Conservation (phyloP, 2,888 invertebrate genomes). For the Agriopis aurantiaria region DNA sequence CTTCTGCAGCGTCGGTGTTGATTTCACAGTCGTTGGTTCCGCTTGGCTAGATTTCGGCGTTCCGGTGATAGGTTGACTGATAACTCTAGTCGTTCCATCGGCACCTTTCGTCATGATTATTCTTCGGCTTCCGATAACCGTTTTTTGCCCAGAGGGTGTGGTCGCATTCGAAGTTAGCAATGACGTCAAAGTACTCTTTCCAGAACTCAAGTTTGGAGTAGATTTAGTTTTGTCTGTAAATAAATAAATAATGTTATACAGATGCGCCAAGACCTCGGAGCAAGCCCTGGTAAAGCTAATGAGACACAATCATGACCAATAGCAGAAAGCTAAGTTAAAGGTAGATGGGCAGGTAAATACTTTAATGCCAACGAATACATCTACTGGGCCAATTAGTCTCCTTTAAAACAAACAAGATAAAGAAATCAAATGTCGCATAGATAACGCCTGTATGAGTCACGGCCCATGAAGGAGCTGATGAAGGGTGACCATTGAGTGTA, state of each 20-base stretch:
- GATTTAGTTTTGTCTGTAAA: constrained; percentile 74
- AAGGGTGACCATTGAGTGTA: no score
- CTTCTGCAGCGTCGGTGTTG: constrained; percentile 68
- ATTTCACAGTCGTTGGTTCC: constrained; percentile 67
- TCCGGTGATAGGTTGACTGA: constrained; percentile 86
- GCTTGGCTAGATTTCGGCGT: constrained; percentile 57
- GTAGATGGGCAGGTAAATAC: no score
- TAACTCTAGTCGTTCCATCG: constrained; percentile 89
- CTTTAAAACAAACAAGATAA: no score
- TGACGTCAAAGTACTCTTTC: constrained; percentile 89
- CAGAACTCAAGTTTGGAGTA: constrained; percentile 83
- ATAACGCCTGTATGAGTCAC: no score
- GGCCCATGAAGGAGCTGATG: no score
- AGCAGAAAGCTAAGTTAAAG: no score
- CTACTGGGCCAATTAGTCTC: no score
- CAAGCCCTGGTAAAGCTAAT: no score
- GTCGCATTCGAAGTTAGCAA: constrained; percentile 84
- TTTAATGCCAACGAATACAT: no score
- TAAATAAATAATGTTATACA: not conserved
- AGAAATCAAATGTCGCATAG: no score
- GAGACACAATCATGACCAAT: no score
- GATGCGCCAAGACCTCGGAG: no score
- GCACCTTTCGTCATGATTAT: constrained; percentile 92
- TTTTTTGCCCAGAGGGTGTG: constrained; percentile 87
- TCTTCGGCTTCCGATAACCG: constrained; percentile 88